Base-by-base conservation (phyloP, 2,797 vertebrate genomes). In the Sebastes baramenuke region DNA sequence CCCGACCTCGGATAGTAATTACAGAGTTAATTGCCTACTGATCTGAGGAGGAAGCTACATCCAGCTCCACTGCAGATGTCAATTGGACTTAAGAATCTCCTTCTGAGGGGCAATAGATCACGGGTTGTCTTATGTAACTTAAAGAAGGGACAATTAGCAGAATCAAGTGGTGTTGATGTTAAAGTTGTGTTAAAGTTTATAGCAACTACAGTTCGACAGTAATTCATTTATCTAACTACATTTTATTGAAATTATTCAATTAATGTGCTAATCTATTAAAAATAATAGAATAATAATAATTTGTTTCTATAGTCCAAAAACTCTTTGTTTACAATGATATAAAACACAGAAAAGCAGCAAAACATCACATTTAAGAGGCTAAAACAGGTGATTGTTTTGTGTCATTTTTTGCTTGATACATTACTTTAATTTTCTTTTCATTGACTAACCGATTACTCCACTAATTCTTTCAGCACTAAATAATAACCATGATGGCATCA, bases 21-120 rank as follows among this genome's bases (percentile, higher is more conserved):
- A 93, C 90, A 87, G 79, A 90, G 92, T 91, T 94, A 94, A 95
- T 95, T 95, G 92, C 91, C 89, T 73, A 87, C 89, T 92, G 92
- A 94, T 94, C 87, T 88, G 84, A 89, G 81, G 79, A 83, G 72
- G 75, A 90, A 80, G 82, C 68, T 77, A 79, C 83, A 78, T 85
- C 75, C 61, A 76, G 84, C 80, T 81, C 66, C 58, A 67, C 83
- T 61, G 81, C 69, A 74, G 85, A 87, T 85, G 85, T 92, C 88
- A 88, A 84, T 64, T 79, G 83, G 82, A 87, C 72, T 87, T 79
- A 88, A 86, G 67, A 81, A 77, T 58, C 83, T 88, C 83, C 54
- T 77, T 84, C 81, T n/a, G 72, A 81, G 85, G 83, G 76, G 79
- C 86, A 72, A 82, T 24, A 69, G 81, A 85, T 85, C 77, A 83